Percentiles rank a stretch among this genome's conserved stretches.
Conservation (phyloP, 2,113 vertebrate species). For the Oncorhynchus gorbuscha region DNA sequence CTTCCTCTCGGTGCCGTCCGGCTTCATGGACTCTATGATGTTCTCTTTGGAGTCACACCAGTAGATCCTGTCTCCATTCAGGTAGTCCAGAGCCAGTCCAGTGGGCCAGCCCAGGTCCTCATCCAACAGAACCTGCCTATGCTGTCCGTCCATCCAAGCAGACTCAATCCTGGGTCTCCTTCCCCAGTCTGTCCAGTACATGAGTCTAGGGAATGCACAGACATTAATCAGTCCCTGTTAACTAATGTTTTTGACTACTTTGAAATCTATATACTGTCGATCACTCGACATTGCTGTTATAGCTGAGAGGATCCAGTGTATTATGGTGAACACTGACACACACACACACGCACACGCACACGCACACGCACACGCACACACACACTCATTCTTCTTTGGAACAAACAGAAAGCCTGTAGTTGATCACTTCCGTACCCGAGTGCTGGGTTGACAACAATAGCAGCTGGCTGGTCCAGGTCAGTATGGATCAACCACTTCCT, state of each 20-base stretch:
- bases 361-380: too few species aligned
- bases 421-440: slow-evolving; percentile 74
- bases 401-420: not conserved
- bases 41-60: slow-evolving; percentile 98
- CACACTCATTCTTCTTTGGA: not conserved
- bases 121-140: slow-evolving; percentile 79
- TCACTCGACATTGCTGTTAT: not conserved
- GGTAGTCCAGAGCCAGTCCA: slow-evolving; percentile 90
- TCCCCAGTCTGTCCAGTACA: slow-evolving; percentile 99
- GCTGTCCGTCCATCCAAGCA: slow-evolving; percentile 96
- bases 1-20: slow-evolving; percentile 89
- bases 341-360: not conserved
- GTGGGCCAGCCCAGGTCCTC: slow-evolving; percentile 94
- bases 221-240: not conserved
- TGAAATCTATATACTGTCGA: not conserved
- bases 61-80: slow-evolving; percentile 90
- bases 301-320: not conserved
- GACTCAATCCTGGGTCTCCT: slow-evolving; percentile 88
- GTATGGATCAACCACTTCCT: slow-evolving; percentile 91
- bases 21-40: slow-evolving; percentile 89
- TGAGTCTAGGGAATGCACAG: slow-evolving; percentile 71
- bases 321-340: not conserved
- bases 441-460: slow-evolving; percentile 90
- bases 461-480: slow-evolving; percentile 87
- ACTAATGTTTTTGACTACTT: not conserved